Evolutionary conservation across 1,140 invertebrate genomes (phyloP), one percentile per base, ranked within the genome.

Genomic region (Zaprionus ornatus): DNA sequence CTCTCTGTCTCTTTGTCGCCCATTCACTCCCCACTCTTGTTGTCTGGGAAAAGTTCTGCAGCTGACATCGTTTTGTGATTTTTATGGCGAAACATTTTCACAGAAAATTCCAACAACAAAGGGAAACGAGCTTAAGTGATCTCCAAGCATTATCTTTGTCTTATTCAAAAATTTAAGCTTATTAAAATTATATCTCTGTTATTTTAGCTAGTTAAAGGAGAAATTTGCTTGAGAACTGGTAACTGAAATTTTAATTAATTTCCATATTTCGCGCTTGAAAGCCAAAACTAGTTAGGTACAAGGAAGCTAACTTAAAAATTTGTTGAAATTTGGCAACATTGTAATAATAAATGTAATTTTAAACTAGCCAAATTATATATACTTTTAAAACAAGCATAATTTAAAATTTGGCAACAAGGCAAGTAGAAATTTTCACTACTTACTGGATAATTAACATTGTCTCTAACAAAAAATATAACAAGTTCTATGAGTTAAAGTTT

Each of bases 41-140:
- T 55, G 57, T 48, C 57, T 88, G 84, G 84, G 85, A 87, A 87
- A 87, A 85, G 74, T 87, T 87, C 83, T 88, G 40, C 48, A 45
- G 45, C 63, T 67, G 74, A 73, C 64, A 77, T 77, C 69, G 54
- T 69, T 80, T 77, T 72, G 52, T 52, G 59, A 62, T 62, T 70
- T 77, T 73, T 65, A 63, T 56, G 45, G 42, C 55, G 29, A 70
- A 67, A 62, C 32, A 68, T 74, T 74, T 67, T 74, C 52, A 69
- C 59, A 57, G 42, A 29, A 17, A 52, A 50, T 40, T 60, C 42
- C 21, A 59, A 9, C 59, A 25, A 25, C 17, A 48, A 45, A 59
- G 15, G 25, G 65, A 27, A 45, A 66, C 37, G 48, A 56, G 19
- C 40, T 61, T 25, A 27, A 27, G 40, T 32, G 60, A 50, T 62